These are phyloP conservation scores for Cygnus buccinator DNA, from an alignment of 2,113 vertebrate species.

Conservation along the genomic window DNA sequence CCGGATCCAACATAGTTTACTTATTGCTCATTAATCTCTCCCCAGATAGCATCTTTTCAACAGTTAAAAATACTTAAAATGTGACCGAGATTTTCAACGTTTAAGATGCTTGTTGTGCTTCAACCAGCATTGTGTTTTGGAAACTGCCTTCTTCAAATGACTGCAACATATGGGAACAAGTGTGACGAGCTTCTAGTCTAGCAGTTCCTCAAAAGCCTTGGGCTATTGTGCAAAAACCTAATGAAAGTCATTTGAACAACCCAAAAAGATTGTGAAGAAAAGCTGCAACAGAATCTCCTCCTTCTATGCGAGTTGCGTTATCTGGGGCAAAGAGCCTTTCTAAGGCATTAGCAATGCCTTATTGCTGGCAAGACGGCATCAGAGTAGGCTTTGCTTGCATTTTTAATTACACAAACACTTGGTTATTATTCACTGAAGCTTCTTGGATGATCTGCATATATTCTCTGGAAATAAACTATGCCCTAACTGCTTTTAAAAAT, in stretches of 20 bases:
- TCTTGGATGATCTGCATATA: not conserved
- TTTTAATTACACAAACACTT: not conserved
- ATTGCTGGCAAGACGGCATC: not conserved
- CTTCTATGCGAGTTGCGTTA: fast-evolving
- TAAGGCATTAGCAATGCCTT: not conserved
- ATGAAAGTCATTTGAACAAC: slow-evolving; percentile 11
- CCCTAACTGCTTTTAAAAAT: not conserved
- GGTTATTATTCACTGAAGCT: not conserved
- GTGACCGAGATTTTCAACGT: not conserved
- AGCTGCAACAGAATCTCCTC: not conserved
- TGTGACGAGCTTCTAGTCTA: not conserved
- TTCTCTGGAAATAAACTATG: not conserved
- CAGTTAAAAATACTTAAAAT: not conserved
- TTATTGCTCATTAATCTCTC: slow-evolving; percentile 4
- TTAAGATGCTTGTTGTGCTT: not conserved
- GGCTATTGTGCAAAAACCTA: not conserved
- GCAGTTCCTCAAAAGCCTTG: not conserved
- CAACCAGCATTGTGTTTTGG: not conserved
- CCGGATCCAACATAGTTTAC: not conserved
- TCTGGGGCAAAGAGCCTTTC: not conserved
- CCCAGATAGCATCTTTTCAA: not conserved
- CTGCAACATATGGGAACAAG: not conserved
- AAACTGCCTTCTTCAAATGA: not conserved
- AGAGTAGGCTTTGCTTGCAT: fast-evolving
- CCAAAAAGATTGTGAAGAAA: not conserved